A percentile compares a stretch with the other conserved stretches of the same genome.
Evolutionary conservation across 2,888 invertebrate species (phyloP).

Genomic region (Chloroclystis v-ata): DNA sequence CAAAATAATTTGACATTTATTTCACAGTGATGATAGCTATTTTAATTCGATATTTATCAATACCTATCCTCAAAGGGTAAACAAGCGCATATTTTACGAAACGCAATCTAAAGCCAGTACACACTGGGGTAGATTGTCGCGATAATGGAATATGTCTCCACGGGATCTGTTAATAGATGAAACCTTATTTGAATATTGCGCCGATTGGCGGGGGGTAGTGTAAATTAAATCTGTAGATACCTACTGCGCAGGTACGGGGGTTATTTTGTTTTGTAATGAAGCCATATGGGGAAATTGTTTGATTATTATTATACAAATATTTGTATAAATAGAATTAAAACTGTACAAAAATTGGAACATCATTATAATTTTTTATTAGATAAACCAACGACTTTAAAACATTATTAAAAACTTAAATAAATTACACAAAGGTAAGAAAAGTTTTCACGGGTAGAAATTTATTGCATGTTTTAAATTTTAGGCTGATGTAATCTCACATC

Average conservation of each 20-base stretch:
- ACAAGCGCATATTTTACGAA: background rate
- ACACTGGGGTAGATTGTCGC: slow-evolving; percentile 61
- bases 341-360: too few relatives aligned
- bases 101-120: slow-evolving; percentile 21
- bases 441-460: too few relatives aligned
- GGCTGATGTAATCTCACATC: too few relatives aligned
- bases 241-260: slow-evolving; percentile 55
- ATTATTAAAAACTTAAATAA: too few relatives aligned
- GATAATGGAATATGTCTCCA: slow-evolving; percentile 69
- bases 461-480: too few relatives aligned
- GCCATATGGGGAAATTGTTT: slow-evolving; percentile 9
- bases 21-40: background rate
- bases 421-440: too few relatives aligned
- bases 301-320: background rate
- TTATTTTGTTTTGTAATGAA: slow-evolving; percentile 30
- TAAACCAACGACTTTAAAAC: too few relatives aligned
- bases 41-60: background rate
- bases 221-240: slow-evolving; percentile 63
- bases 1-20: too few relatives aligned
- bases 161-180: slow-evolving; percentile 72
- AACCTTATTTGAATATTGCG: slow-evolving; percentile 76
- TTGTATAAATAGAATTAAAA: too few relatives aligned
- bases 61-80: background rate
- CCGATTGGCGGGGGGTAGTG: slow-evolving; percentile 65
- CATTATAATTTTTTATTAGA: too few relatives aligned